Percentiles rank a stretch among this genome's conserved stretches.
phyloP scores from a whole-genome alignment of 2,797 vertebrate genomes.

The Picus viridis region DNA sequence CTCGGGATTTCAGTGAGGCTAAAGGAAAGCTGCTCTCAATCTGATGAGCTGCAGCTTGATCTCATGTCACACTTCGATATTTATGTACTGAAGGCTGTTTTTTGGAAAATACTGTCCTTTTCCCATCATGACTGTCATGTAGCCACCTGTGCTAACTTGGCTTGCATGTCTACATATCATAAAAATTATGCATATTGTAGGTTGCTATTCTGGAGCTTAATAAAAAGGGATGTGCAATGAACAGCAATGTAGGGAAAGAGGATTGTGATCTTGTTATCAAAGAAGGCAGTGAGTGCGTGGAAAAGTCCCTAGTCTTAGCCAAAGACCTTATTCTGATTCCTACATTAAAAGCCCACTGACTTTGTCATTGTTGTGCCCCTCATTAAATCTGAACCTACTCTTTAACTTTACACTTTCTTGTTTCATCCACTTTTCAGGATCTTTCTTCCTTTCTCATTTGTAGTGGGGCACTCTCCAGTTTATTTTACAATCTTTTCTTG shows the following conservation, averaged over 20 bases:
- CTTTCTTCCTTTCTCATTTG: background rate
- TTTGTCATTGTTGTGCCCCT: background rate
- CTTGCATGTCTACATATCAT: background rate
- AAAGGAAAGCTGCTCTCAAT: background rate
- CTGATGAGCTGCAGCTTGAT: background rate
- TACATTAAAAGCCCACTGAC: background rate
- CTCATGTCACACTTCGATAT: background rate
- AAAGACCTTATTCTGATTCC: background rate
- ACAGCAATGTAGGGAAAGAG: background rate
- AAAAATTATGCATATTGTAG: background rate
- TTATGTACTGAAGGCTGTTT: background rate
- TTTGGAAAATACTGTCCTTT: slow-evolving; percentile 2
- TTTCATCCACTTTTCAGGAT: background rate
- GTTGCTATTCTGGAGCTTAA: background rate
- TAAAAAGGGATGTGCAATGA: background rate
- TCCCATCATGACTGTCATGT: background rate
- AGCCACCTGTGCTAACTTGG: background rate
- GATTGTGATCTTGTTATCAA: background rate
- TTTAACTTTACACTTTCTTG: slow-evolving; percentile 4
- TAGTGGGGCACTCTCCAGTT: background rate
- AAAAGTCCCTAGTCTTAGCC: background rate
- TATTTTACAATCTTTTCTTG: background rate
- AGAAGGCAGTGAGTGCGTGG: background rate
- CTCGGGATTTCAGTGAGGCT: background rate
- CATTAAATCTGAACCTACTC: background rate